Base-by-base conservation (phyloP, 1,140 invertebrate genomes). In the Polyergus mexicanus region DNA sequence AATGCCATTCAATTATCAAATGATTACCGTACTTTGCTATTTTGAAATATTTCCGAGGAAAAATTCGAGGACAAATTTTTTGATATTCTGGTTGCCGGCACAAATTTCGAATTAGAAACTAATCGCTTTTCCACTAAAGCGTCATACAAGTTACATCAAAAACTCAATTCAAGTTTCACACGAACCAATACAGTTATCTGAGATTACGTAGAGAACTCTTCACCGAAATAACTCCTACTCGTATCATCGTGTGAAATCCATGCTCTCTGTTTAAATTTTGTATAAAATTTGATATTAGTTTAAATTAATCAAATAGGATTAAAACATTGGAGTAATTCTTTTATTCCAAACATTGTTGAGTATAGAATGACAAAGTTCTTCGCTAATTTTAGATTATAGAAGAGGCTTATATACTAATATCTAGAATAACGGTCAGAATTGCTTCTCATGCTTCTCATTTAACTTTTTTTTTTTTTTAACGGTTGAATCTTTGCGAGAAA, bases 91-190 rank as follows among this genome's bases (percentile, higher is more conserved):
- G 4, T 56, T 28, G 19, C 19, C 4, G 4, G 16, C 25, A 47
- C 44, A 54, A 54, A 54, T 35, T 47, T 35, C 19, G n/a, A 75
- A 25, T 75, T 75, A n/a, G n/a, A n/a, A n/a, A n/a, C n/a, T 35
- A 22, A 75, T 41, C 35, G 54, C 35, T 25, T 58, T 38, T 6
- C 35, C 6, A 38, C 3, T 13, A 75, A 54, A 56, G 19, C 71
- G 19, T 16, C n/a, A 38, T 6, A 16, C 11, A 8, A 75, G 38
- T 54, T 75, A 54, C 19, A 4, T 25, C 41, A 75, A 75, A 75
- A 81, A 86, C 68, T 75, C 62, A 71, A 66, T 86, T 41, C 51
- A 71, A 88, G 60, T 88, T 86, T 65, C 44, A 35, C 25, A 11
- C 11, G 25, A 58, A 25, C 58, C 84, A 44, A 35, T 47, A 25